Base-by-base conservation (phyloP, 1,140 invertebrate genomes). In the Lordiphosa stackelbergi region DNA sequence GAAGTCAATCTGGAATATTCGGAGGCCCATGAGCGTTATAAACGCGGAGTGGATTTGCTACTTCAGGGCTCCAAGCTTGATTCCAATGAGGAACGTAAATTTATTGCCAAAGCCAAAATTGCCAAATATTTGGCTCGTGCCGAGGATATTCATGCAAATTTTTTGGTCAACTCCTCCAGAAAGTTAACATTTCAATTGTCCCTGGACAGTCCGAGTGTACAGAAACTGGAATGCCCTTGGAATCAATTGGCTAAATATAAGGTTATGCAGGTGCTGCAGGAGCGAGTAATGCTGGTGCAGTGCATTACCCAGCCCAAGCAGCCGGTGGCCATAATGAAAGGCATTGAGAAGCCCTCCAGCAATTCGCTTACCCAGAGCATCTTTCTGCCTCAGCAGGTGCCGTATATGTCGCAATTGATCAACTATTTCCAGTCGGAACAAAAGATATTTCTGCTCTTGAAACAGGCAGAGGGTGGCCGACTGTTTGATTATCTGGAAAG, bases 181-280 rank as follows among this genome's bases (percentile, higher is more conserved):
- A 85, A 66, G 48, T 40, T 75, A 22, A 59, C 83, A 11, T 85
- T 87, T 9, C 85, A 87, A 46, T 66, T 87, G 2, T 85, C 85
- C 0, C 36, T 87, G 6, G 85, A 87, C n/a, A 64, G 45, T 13
- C 37, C 46, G 9, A 59, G 60, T 42, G 60, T 72, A 3, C 5
- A 41, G 1, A 68, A 85, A 37, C 47, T 87, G 5, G 85, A 87
- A 35, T 71, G 75, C 10, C 64, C 85, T 5, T 87, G 83, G 77
- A 87, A 87, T 48, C 74, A 90, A 53, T 65, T 90, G 57, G 89
- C 88, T 34, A 89, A 88, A 69, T 90, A 88, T 64, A 90, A 90
- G 81, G 89, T 89, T n/a, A 38, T 89, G 10, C 73, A 85, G 59
- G 69, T 89, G 22, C 69, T 89, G 16, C 70, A 78, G 4, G 78